Evolutionary conservation across 2,797 vertebrate species (phyloP), one percentile per base, ranked within the genome.

Genomic region (Gadopsis bispinosus): DNA sequence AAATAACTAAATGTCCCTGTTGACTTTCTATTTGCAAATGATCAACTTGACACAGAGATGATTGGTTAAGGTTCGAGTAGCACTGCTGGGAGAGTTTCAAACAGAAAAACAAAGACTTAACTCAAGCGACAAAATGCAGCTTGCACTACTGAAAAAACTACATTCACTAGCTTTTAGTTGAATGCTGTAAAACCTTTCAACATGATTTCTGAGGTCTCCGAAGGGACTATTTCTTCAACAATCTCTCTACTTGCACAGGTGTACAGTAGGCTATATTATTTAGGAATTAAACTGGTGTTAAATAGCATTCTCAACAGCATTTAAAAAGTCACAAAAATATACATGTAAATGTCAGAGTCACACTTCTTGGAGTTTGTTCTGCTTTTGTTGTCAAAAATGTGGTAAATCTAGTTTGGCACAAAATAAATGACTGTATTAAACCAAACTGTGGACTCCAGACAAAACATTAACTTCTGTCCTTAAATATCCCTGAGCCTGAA

Each of bases 391-490:
- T 48, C 5, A 55, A 1, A 19, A 29, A 48, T 26, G n/a, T 59
- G 22, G 7, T 64, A 39, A 43, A 51, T 59, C 17, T 31, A 9
- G 51, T 58, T 48, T 45, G 54, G 33, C 2, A 31, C 22, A 54
- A 58, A 66, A 35, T 17, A 20, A 39, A 43, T 31, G 20, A 37
- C 1, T 45, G 54, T 19, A 31, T 53, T 22, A 50, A 70, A 65
- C 29, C 20, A 51, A 62, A 75, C 56, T 37, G 19, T 39, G 31
- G 22, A 19, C 9, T 29, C 60, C 7, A 77, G 43, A 55, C 19
- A 66, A 84, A 69, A 89, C n/a, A 60, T 80, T 39, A 66, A 81
- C 81, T 33, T 62, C 59, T 85, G 63, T 84, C 74, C 45, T 69
- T 48, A 65, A 5, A 61, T 84, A 69, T 33, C 75, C 64, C 69